Percentiles rank a stretch among this genome's conserved stretches.
phyloP scores from a whole-genome alignment of 2,888 invertebrate genomes.

The Cataglyphis albicans region DNA sequence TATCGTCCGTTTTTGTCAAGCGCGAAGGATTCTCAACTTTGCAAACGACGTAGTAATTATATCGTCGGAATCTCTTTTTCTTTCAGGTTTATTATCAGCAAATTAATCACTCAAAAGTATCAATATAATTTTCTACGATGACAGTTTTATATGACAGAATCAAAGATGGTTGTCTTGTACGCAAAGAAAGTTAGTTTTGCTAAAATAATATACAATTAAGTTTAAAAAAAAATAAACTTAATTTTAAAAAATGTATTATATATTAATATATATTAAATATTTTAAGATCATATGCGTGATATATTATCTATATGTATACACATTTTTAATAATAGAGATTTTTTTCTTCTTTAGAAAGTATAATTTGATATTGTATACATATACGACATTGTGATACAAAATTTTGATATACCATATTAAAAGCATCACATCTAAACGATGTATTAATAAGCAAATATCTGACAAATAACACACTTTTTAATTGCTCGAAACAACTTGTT shows the following conservation, averaged over 20 bases:
- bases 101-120: conserved; percentile 42
- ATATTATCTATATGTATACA: neutral
- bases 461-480: neutral
- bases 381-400: neutral
- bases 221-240: neutral
- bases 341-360: neutral
- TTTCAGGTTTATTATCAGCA: conserved; percentile 31
- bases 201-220: neutral
- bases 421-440: neutral
- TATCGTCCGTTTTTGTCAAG: conserved; percentile 45
- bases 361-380: neutral
- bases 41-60: conserved; percentile 48
- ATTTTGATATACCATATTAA: neutral
- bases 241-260: neutral
- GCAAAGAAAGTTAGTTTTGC: neutral
- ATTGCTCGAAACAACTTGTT: conserved; percentile 14
- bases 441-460: neutral
- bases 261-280: neutral
- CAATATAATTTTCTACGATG: conserved; percentile 43
- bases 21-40: conserved; percentile 53
- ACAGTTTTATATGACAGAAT: conserved; percentile 12
- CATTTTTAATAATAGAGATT: neutral
- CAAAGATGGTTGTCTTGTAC: neutral
- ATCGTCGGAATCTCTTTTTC: conserved; percentile 34
- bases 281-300: neutral